Conservation (phyloP, 2,888 invertebrate genomes). For the Drosophila phalerata region DNA sequence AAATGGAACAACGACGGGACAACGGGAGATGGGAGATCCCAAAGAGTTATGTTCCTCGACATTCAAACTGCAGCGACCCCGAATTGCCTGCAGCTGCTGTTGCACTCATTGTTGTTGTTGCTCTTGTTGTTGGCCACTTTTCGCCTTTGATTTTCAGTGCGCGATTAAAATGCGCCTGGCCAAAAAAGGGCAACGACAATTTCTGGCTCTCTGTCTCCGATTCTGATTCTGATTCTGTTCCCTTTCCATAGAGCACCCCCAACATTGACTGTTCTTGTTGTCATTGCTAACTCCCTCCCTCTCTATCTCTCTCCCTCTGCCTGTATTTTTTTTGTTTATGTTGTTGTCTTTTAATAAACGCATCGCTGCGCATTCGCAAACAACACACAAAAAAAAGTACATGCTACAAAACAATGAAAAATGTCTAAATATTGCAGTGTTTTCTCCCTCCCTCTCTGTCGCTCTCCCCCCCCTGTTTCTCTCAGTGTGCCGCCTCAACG, state of each 20-base stretch:
- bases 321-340: slow-evolving; percentile 18
- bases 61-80: slow-evolving; percentile 54
- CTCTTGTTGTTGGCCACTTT: slow-evolving; percentile 43
- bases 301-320: not conserved
- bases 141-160: slow-evolving; percentile 64
- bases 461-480: not conserved
- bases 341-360: slow-evolving; percentile 66
- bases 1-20: slow-evolving; percentile 17
- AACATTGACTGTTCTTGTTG: slow-evolving; percentile 30
- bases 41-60: slow-evolving; percentile 54
- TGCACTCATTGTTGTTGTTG: slow-evolving; percentile 10
- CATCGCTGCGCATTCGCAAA: slow-evolving; percentile 70
- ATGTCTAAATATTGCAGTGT: slow-evolving; percentile 71
- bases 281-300: slow-evolving; percentile 22
- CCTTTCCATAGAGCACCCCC: slow-evolving; percentile 60
- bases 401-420: slow-evolving; percentile 68
- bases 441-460: not conserved
- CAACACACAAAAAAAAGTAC: slow-evolving; percentile 23
- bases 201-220: slow-evolving; percentile 32
- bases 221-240: slow-evolving; percentile 6
- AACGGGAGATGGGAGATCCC: slow-evolving; percentile 32
- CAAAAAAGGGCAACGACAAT: slow-evolving; percentile 74
- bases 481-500: slow-evolving; percentile 14
- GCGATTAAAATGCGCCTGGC: slow-evolving; percentile 59
- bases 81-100: slow-evolving; percentile 27